Evolutionary conservation across 2,888 invertebrate genomes (phyloP), one percentile per base, ranked within the genome.

Genomic region (Volucella bombylans): DNA sequence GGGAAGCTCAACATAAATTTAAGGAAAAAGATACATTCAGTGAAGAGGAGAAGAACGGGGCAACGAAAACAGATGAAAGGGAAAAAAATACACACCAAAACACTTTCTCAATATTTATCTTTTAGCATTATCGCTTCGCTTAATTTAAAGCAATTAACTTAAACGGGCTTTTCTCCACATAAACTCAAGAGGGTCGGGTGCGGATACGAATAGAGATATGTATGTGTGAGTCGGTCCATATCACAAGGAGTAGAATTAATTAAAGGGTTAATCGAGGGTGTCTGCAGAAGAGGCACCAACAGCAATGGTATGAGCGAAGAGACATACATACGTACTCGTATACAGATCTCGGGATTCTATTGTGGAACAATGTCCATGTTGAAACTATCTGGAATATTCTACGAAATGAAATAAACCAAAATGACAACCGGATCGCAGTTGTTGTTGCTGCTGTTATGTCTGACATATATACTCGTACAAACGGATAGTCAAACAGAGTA

Each of bases 91-190:
- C 8, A n/a, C 9, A 73, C 62, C 41, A 23, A 74, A 74, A 73
- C 59, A 65, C 59, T 79, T 82, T 80, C 61, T 80, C 67, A 80
- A 83, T 83, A 79, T 80, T 80, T 83, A 83, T 83, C 83, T 83
- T 80, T 71, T 18, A 52, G 83, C 74, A 71, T 80, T 80, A 65
- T 74, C 80, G 74, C 65, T 83, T 65, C 61, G 83, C 62, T 83
- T 83, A 83, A 83, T 83, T 83, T 80, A 80, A 80, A 71, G 83
- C 83, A 83, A 83, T 83, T 80, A 80, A 80, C 83, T 80, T 67
- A 61, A 76, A 55, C 71, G 74, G 80, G 74, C 54, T 71, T 69
- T 59, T n/a, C 55, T 57, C 3, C 31, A 31, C 31, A 6, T 12
- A 38, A 61, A 49, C 14, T n/a, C 8, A 4, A 12, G 57, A 8